A percentile compares a stretch with the other conserved stretches of the same genome.
phyloP scores from a whole-genome alignment of 2,888 invertebrate genomes.

The Omphaloscelis lunosa region DNA sequence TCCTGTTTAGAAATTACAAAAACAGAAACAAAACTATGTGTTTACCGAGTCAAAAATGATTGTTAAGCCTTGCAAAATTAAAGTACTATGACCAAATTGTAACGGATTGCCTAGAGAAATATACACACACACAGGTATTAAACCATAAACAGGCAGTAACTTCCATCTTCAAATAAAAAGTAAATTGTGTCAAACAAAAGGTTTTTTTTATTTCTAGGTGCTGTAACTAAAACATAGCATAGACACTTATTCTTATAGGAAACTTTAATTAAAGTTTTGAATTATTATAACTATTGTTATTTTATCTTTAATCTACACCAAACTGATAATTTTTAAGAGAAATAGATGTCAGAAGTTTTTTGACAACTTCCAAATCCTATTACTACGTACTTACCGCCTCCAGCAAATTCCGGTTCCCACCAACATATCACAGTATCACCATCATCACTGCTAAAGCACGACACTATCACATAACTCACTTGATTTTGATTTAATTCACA shows the following conservation, averaged over 20 bases:
- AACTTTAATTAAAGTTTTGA: neutral
- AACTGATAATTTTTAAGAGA: neutral
- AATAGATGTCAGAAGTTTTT: neutral
- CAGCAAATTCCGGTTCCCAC: constrained; percentile 17
- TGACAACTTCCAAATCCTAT: constrained; percentile 53
- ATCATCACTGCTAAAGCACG: constrained; percentile 24
- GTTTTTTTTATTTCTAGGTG: neutral
- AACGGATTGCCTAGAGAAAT: neutral
- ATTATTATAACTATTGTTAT: neutral
- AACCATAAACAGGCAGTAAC: neutral
- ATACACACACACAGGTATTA: neutral
- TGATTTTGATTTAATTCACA: constrained; percentile 37
- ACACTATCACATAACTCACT: constrained; percentile 32
- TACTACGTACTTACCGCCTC: constrained; percentile 64
- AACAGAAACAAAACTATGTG: neutral
- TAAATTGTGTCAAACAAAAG: neutral
- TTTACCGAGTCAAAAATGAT: neutral
- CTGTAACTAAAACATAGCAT: neutral
- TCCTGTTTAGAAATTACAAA: neutral
- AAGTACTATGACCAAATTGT: neutral
- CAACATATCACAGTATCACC: constrained; percentile 32
- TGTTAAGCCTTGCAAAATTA: neutral
- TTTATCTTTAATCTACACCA: neutral
- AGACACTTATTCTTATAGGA: neutral
- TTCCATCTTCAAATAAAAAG: neutral